Evolutionary conservation across 2,888 invertebrate genomes (phyloP).

Genomic region (Maniola hyperantus): DNA sequence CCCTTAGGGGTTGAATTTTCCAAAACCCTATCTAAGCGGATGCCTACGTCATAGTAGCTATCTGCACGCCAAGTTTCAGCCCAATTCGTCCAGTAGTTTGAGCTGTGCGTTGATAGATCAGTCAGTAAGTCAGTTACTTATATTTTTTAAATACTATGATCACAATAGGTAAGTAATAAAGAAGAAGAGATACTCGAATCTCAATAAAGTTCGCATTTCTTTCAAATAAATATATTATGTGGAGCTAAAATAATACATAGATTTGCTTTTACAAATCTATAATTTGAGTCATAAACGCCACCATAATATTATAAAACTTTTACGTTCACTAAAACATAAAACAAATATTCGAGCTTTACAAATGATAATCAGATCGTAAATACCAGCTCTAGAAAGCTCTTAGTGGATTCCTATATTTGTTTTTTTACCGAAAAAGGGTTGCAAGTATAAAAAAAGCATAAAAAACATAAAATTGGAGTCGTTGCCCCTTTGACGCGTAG

Average conservation of each 20-base stretch:
- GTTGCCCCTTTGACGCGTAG: constrained; percentile 65
- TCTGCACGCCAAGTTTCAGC: no score
- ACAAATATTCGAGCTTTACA: constrained; percentile 42
- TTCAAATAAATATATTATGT: no score
- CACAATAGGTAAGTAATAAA: no score
- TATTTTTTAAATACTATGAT: no score
- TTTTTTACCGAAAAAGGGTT: constrained; percentile 63
- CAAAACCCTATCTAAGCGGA: no score
- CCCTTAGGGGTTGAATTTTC: no score
- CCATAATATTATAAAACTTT: constrained; percentile 32
- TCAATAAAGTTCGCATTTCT: no score
- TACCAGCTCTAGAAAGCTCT: constrained; percentile 59
- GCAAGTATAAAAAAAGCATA: constrained; percentile 52
- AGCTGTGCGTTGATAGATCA: no score
- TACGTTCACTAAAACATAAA: constrained; percentile 41
- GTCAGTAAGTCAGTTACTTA: no score
- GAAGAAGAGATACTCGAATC: no score
- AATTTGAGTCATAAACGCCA: constrained; percentile 32
- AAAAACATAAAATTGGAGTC: constrained; percentile 58
- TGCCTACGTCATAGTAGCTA: no score
- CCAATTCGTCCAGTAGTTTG: no score
- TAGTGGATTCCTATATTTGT: constrained; percentile 59
- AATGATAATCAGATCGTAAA: constrained; percentile 64
- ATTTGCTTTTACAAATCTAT: constrained; percentile 17
- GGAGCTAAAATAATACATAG: constrained; percentile 22